These are phyloP conservation scores for Cephalopterus ornatus DNA, from an alignment of 2,113 vertebrate species.

Conservation along the genomic window DNA sequence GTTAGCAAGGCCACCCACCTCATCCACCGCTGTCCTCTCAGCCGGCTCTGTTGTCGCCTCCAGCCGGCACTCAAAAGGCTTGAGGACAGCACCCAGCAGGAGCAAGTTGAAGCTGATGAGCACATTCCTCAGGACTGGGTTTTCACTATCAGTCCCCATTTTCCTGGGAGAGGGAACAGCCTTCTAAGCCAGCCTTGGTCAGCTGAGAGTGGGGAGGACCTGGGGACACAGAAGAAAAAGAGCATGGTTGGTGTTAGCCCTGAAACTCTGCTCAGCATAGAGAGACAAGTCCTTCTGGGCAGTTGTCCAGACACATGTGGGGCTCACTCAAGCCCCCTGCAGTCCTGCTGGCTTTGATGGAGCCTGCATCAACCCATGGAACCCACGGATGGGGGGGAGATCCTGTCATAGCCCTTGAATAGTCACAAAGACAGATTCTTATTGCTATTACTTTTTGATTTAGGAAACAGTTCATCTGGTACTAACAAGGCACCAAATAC, in stretches of 20 bases:
- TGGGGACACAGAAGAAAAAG: conserved; percentile 27
- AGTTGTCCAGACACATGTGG: background rate
- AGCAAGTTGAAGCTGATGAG: conserved; percentile 76
- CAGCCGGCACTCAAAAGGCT: conserved; percentile 70
- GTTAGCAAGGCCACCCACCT: conserved; percentile 67
- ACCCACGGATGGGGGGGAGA: background rate
- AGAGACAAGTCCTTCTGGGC: background rate
- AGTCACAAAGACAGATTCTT: background rate
- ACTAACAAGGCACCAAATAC: background rate
- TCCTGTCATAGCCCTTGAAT: background rate
- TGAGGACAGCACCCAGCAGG: conserved; percentile 68
- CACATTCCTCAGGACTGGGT: conserved; percentile 68
- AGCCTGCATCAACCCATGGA: background rate
- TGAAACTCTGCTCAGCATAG: background rate
- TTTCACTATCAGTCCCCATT: conserved; percentile 75
- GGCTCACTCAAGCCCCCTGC: rapidly evolving
- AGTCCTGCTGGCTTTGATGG: background rate
- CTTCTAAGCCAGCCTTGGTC: conserved; percentile 23
- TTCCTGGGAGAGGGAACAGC: conserved; percentile 1
- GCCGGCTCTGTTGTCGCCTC: conserved; percentile 66
- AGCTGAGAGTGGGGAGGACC: background rate
- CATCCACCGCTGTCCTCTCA: conserved; percentile 69
- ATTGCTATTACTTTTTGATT: background rate
- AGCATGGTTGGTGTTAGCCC: background rate
- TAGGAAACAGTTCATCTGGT: background rate